These are phyloP conservation scores for Leptinotarsa peninsularis DNA, from an alignment of 2,888 invertebrate genomes.

Conservation along the genomic window DNA sequence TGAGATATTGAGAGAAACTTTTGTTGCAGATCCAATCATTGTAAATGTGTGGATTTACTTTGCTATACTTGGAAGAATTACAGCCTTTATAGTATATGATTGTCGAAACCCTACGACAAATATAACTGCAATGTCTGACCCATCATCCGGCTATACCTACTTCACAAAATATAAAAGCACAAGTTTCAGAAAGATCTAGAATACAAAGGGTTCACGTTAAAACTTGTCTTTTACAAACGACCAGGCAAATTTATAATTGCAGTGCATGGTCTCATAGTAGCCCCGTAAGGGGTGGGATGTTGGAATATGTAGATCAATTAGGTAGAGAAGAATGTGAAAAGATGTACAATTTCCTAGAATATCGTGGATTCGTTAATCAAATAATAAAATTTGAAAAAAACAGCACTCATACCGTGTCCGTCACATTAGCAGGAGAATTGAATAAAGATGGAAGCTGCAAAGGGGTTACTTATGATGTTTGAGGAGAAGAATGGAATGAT, in stretches of 20 bases:
- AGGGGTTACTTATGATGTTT: background rate
- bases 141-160: background rate
- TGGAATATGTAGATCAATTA: background rate
- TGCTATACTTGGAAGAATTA: background rate
- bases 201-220: background rate
- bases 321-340: background rate
- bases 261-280: background rate
- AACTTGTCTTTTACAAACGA: background rate
- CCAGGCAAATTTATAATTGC: background rate
- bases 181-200: background rate
- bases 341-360: background rate
- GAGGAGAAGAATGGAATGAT: background rate
- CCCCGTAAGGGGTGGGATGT: background rate
- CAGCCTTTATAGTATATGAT: background rate
- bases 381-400: background rate
- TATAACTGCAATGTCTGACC: background rate
- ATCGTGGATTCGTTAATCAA: background rate
- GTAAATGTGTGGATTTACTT: background rate
- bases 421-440: slow-evolving; percentile 1
- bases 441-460: background rate
- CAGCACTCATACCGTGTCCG: background rate
- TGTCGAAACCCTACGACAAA: background rate
- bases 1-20: background rate
- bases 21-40: background rate
- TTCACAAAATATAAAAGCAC: background rate